phyloP scores from a whole-genome alignment of 2,888 invertebrate genomes.

The Drosophila kokeensis region DNA sequence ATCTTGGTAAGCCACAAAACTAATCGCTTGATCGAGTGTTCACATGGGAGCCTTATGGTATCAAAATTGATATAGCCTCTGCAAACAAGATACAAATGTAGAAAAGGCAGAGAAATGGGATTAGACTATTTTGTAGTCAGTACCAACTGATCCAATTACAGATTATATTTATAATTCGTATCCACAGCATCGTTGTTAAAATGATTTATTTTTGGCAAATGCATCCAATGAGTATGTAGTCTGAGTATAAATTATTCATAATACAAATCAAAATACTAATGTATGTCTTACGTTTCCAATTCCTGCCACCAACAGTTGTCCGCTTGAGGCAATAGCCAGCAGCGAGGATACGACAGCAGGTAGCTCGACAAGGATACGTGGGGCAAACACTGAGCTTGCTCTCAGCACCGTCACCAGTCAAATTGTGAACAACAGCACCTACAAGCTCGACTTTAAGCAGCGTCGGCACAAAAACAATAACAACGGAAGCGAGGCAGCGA shows the following conservation, averaged over 20 bases:
- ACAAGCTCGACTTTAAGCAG: constrained; percentile 76
- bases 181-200: constrained; percentile 15
- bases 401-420: constrained; percentile 72
- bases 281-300: neutral
- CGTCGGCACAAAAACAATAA: constrained; percentile 72
- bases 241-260: neutral
- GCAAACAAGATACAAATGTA: neutral
- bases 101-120: neutral
- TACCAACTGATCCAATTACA: neutral
- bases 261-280: neutral
- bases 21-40: neutral
- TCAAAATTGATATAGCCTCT: neutral
- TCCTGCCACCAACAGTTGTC: constrained; percentile 38
- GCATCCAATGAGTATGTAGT: constrained; percentile 35
- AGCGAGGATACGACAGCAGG: constrained; percentile 49
- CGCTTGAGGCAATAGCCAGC: constrained; percentile 50
- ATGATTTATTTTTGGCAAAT: constrained; percentile 19
- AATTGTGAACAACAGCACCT: constrained; percentile 70
- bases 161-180: neutral
- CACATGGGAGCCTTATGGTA: neutral
- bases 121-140: neutral
- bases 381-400: constrained; percentile 67
- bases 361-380: constrained; percentile 49
- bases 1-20: neutral
- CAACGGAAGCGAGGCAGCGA: constrained; percentile 40